Evolutionary conservation across 2,797 vertebrate genomes (phyloP).

Genomic region (Mus spretus): DNA sequence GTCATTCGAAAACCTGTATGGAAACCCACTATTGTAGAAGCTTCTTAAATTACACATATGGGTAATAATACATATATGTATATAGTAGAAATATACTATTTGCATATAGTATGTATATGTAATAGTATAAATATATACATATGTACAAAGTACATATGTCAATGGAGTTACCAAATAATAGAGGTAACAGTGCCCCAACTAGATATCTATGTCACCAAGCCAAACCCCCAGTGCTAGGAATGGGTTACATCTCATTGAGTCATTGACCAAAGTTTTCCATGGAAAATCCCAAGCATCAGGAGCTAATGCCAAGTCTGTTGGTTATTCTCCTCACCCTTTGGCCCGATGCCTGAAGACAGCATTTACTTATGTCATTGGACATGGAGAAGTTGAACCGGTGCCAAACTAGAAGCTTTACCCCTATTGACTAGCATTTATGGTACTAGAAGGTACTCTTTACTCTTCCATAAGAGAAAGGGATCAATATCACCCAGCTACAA

Average conservation of each 20-base stretch:
- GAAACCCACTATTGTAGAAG: not conserved
- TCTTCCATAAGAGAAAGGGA: not conserved
- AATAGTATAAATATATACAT: too few relatives aligned
- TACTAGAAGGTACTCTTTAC: not conserved
- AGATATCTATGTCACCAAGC: not conserved
- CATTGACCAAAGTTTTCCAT: not conserved
- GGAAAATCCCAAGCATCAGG: not conserved
- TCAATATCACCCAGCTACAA: not conserved
- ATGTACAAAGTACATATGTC: not conserved
- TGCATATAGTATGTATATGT: not conserved
- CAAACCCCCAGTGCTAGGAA: not conserved
- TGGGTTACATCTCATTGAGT: not conserved
- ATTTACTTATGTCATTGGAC: not conserved
- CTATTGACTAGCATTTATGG: not conserved
- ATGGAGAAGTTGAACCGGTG: not conserved
- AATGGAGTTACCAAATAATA: not conserved
- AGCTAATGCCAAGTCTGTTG: not conserved
- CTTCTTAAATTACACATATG: not conserved
- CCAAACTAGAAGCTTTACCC: not conserved
- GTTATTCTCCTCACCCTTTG: not conserved
- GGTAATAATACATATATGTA: not conserved
- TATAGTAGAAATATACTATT: not conserved
- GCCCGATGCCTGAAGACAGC: not conserved
- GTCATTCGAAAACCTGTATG: not conserved
- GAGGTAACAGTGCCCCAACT: not conserved